These are phyloP conservation scores for Hippocampus kuda DNA, from an alignment of 2,797 vertebrate species.

Conservation along the genomic window DNA sequence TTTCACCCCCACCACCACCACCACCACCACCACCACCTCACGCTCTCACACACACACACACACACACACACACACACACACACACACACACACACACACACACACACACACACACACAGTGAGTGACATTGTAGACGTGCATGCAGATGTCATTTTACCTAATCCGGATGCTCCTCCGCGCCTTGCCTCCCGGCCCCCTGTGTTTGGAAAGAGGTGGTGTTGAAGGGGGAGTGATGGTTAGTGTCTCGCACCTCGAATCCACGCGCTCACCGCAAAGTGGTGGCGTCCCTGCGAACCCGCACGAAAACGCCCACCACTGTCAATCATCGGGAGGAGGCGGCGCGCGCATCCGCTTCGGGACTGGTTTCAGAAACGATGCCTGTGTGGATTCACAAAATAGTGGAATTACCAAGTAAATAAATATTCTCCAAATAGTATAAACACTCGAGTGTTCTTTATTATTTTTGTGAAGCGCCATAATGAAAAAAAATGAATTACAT, in stretches of 20 bases:
- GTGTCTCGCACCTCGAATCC: conserved; percentile 54
- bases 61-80: conserved; percentile 23
- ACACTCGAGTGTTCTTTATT: neutral
- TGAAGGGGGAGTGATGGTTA: conserved; percentile 40
- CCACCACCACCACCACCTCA: neutral
- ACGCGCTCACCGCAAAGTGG: conserved; percentile 66
- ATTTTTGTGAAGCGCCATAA: neutral
- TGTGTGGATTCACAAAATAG: neutral
- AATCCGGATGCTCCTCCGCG: conserved; percentile 47
- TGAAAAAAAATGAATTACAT: neutral
- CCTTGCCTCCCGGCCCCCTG: conserved; percentile 56
- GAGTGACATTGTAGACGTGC: conserved; percentile 35
- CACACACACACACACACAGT: conserved; percentile 27
- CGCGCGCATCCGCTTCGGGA: conserved; percentile 22
- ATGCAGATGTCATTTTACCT: conserved; percentile 59
- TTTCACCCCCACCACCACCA: too few relatives aligned
- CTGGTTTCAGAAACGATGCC: conserved; percentile 35
- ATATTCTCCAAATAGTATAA: neutral
- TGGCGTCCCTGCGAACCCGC: conserved; percentile 58
- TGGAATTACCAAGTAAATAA: neutral
- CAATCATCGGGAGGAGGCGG: conserved; percentile 46
- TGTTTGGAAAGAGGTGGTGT: neutral
- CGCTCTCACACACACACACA: conserved; percentile 19
- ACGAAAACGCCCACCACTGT: conserved; percentile 62
- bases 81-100: conserved; percentile 1